A percentile compares a stretch with the other conserved stretches of the same genome.
phyloP scores from a whole-genome alignment of 1,140 invertebrate genomes.

The Heliconius melpomene region DNA sequence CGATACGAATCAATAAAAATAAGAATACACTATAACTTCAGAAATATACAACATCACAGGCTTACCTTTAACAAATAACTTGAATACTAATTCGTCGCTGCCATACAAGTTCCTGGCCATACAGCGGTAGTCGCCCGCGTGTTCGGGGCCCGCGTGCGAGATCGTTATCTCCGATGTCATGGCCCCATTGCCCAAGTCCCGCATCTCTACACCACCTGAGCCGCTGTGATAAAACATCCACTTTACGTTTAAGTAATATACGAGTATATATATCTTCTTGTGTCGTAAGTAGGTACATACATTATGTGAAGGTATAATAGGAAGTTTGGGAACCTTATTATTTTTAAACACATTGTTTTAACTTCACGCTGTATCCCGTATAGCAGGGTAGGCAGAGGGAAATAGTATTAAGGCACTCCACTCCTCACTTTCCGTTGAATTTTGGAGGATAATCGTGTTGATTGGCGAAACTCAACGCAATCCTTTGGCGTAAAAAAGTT shows the following conservation, averaged over 20 bases:
- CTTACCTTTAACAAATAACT: constrained; percentile 72
- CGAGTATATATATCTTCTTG: too few relatives aligned
- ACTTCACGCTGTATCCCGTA: too few relatives aligned
- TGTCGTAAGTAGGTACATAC: background rate
- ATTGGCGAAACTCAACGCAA: too few relatives aligned
- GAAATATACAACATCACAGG: background rate
- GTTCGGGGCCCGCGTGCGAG: constrained; percentile 67
- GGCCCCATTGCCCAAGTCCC: constrained; percentile 61
- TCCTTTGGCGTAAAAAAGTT: too few relatives aligned
- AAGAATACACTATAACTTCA: too few relatives aligned
- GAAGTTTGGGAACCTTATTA: background rate
- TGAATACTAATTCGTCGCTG: constrained; percentile 63
- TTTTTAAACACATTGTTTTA: background rate
- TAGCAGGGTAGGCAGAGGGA: too few relatives aligned
- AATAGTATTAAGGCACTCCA: too few relatives aligned
- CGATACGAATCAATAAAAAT: too few relatives aligned
- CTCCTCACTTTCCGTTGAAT: too few relatives aligned
- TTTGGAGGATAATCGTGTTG: too few relatives aligned
- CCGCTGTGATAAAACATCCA: constrained; percentile 52
- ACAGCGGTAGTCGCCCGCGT: constrained; percentile 73
- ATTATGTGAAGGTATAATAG: background rate
- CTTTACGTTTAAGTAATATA: constrained; percentile 3
- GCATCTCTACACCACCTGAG: constrained; percentile 69
- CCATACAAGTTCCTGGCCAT: constrained; percentile 71
- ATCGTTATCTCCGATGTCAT: constrained; percentile 72